Base-by-base conservation (phyloP, 1,140 invertebrate species). In the Hesperophylax magnus region DNA sequence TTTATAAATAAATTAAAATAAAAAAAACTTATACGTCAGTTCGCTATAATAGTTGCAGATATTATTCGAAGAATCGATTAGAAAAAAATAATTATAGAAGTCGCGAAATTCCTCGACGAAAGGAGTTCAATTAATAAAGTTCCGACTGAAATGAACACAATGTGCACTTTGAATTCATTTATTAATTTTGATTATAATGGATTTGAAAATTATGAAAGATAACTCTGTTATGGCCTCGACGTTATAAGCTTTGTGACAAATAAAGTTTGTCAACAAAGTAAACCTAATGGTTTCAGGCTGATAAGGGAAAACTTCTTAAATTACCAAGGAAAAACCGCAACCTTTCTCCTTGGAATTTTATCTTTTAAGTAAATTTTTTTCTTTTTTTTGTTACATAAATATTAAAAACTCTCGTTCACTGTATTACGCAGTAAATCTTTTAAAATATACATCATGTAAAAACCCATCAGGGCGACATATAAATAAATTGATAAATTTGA, bases 211-310 rank as follows among this genome's bases (percentile, higher is more conserved):
- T 52, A 54, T 53, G 39, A 72, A 27, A 72, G 52, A 56, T 72
- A 72, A 54, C 52, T 53, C 52, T 3, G 18, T 72, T 72, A 72
- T 0, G 20, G 69, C 69, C 8, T 39, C 39, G n/a, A 31, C 52
- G 27, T 27, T 56, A 56, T 72, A 53, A 72, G 54, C 56, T 72
- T 72, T 52, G 53, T 24, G 20, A 72, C 52, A 72, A 72, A 71
- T 18, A 71, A 72, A 72, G 18, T 72, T 72, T 20, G 52, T 24
- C 47, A 72, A 72, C 69, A 53, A 78, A 78, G 61, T 54, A 61
- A 14, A 11, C 8, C 6, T 14, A 47, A 47, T 14, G 39, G 39
- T 47, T 47, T 47, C 11, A 14, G 39, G 39, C 63, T 18, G 63
- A 71, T 69, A 34, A 71, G 24, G 52, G 20, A 11, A 56, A 78